Evolutionary conservation across 1,140 invertebrate species (phyloP).

Genomic region (Phenacoccus solenopsis): DNA sequence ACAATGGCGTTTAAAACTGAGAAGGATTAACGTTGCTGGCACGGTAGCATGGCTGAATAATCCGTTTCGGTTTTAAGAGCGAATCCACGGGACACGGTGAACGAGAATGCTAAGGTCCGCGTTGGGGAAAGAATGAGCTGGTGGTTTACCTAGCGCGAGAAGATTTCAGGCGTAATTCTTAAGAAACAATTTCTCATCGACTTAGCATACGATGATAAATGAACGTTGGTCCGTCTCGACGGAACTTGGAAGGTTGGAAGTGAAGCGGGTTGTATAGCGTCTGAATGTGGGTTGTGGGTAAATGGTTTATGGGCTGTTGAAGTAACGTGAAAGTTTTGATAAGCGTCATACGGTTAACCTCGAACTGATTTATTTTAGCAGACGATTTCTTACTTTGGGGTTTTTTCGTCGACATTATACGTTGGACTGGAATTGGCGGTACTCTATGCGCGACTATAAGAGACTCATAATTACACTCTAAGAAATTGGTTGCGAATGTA

Average conservation of each 20-base stretch:
- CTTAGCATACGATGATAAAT: neutral
- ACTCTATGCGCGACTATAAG: too few relatives aligned
- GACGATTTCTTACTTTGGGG: neutral
- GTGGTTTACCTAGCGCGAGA: neutral
- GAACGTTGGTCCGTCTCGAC: neutral
- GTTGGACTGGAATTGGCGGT: too few relatives aligned
- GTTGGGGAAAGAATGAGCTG: too few relatives aligned
- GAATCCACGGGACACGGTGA: too few relatives aligned
- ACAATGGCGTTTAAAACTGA: neutral
- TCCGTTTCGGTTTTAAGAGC: too few relatives aligned
- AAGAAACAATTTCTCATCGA: slow-evolving; percentile 1
- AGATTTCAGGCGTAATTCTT: neutral
- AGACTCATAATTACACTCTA: too few relatives aligned
- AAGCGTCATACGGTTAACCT: slow-evolving; percentile 1
- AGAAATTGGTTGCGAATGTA: too few relatives aligned
- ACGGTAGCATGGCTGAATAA: too few relatives aligned
- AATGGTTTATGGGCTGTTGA: neutral
- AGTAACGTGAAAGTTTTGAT: neutral
- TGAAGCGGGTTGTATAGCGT: neutral
- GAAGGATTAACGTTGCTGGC: neutral
- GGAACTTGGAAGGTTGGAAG: neutral
- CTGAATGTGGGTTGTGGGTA: neutral
- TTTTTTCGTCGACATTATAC: too few relatives aligned
- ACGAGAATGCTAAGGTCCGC: neutral
- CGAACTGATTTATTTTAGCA: neutral